Percentiles rank a stretch among this genome's conserved stretches.
Conservation (phyloP, 1,140 invertebrate genomes). For the Aleiodes sp. region DNA sequence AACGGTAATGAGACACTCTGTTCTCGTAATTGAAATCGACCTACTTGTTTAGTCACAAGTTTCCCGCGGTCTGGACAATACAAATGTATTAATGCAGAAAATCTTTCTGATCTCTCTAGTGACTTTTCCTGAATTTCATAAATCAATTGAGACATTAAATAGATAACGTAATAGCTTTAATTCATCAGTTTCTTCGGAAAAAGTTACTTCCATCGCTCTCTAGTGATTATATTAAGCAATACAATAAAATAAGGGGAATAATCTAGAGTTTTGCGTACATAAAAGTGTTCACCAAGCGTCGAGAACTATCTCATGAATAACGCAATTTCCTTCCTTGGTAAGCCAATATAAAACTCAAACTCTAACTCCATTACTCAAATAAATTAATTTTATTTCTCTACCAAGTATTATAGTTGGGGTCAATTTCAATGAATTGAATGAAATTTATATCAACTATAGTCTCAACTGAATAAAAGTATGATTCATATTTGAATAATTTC, state of each 20-base stretch:
- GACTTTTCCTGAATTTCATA: not conserved
- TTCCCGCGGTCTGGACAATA: not conserved
- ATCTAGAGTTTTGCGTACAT: not conserved
- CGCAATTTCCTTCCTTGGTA: not conserved
- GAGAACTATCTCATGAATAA: not conserved
- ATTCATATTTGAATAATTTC: no score
- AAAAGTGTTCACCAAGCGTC: not conserved
- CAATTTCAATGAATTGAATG: no score
- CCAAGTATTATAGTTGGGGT: no score
- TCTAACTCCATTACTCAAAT: conserved; percentile 1
- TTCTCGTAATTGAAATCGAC: not conserved
- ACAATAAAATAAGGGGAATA: no score
- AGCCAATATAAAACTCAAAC: not conserved
- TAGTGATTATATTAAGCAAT: not conserved
- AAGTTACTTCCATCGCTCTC: not conserved
- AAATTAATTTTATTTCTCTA: not conserved
- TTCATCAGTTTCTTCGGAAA: no score
- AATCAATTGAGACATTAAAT: not conserved
- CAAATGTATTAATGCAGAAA: not conserved
- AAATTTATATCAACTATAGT: no score
- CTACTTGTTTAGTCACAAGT: not conserved
- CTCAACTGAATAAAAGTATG: no score
- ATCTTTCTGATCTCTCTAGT: no score
- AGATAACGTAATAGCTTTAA: not conserved
- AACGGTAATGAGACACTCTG: not conserved